Base-by-base conservation (phyloP, 2,888 invertebrate species). In the Heliconius erato region DNA sequence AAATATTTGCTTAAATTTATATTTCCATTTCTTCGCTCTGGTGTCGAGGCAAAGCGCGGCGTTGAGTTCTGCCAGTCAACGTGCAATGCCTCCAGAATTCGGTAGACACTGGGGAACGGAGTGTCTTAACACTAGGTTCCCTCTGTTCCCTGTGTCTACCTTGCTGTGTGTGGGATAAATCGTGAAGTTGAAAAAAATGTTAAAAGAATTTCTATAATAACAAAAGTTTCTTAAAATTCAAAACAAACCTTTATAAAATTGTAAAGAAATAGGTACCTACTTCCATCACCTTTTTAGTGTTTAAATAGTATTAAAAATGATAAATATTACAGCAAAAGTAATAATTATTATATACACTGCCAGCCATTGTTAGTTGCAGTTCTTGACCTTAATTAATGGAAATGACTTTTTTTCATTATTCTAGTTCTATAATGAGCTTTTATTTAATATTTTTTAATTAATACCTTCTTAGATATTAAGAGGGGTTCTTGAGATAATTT, bases 311-410 rank as follows among this genome's bases (percentile, higher is more conserved):
- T 35, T 59, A 32, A 35, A 74, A 59, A 44, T 72, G 14, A 71
- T 40, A 72, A 7, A 7, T 74, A 23, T 74, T 74, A 32, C 23
- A 59, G 23, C 54, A 54, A 54, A 54, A 59, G 32, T 74, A 19
- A 32, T 23, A 74, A 32, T 74, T 19, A 74, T 2, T 23, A 4
- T 16, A 35, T 35, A 35, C 59, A 35, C 63, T 7, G 59, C 23
- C 59, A 6, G 35, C 76, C 28, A 76, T 76, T 76, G 76, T 76
- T 76, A 28, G 19, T 49, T 28, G 11, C 49, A 28, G n/a, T 26
- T 32, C 76, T 35, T 7, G 76, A 63, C 35, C 63, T 76, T 74
- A n/a, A 76, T 63, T 63, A 76, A 63, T 63, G 59, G 6, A n/a
- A 35, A 35, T 40, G n/a, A 1, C n/a, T 35, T 63, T n/a, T 74